Conservation (phyloP, 2,888 invertebrate species). For the Eilema griseolum region DNA sequence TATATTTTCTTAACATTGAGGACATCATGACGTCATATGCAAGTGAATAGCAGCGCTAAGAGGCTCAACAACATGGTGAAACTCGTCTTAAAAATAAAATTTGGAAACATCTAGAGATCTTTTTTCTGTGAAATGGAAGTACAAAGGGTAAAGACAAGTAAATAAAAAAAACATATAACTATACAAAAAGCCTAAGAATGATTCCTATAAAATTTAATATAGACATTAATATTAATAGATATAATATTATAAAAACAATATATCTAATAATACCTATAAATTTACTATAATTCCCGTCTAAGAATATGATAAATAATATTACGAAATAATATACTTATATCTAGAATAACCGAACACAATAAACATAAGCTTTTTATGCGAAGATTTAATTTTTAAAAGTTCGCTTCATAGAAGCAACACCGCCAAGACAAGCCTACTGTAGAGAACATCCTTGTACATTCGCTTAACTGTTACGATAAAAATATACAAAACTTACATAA, state of each 20-base stretch:
- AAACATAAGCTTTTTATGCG: slow-evolving; percentile 37
- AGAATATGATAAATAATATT: slow-evolving; percentile 62
- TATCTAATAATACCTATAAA: slow-evolving; percentile 69
- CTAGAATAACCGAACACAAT: slow-evolving; percentile 45
- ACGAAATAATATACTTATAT: slow-evolving; percentile 55
- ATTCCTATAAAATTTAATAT: slow-evolving; percentile 64
- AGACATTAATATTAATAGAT: slow-evolving; percentile 64
- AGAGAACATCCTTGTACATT: slow-evolving; percentile 69
- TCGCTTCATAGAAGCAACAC: slow-evolving; percentile 82
- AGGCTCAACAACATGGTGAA: slow-evolving; percentile 54
- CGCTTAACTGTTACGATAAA: slow-evolving; percentile 66
- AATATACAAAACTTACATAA: slow-evolving; percentile 79
- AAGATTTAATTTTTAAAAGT: slow-evolving; percentile 40
- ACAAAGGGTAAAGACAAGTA: slow-evolving; percentile 45
- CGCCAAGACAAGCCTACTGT: slow-evolving; percentile 71
- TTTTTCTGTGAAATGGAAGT: slow-evolving; percentile 68
- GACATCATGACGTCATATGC: slow-evolving; percentile 41
- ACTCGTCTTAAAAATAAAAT: slow-evolving; percentile 65
- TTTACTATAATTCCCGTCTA: slow-evolving; percentile 69
- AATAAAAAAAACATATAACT: slow-evolving; percentile 61
- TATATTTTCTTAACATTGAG: slow-evolving; percentile 16
- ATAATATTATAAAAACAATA: slow-evolving; percentile 66
- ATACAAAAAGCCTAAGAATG: slow-evolving; percentile 65
- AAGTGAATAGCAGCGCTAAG: slow-evolving; percentile 46
- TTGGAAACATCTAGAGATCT: slow-evolving; percentile 77